phyloP scores from a whole-genome alignment of 2,888 invertebrate genomes.

The Drosophila pegasa region DNA sequence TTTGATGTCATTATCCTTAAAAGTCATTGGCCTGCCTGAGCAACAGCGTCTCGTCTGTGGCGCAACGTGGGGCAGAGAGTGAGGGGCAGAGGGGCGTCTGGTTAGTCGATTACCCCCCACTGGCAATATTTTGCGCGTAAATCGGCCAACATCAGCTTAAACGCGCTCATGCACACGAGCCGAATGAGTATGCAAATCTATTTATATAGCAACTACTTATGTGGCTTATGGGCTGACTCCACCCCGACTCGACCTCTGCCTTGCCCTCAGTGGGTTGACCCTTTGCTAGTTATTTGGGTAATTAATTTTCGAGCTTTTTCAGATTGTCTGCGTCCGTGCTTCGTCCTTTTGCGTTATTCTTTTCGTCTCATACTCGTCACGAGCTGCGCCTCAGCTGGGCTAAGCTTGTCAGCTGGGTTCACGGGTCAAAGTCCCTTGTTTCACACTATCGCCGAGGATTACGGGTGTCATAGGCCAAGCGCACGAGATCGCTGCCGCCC shows the following conservation, averaged over 20 bases:
- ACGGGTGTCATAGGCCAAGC: constrained; percentile 48
- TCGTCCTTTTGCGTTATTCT: constrained; percentile 14
- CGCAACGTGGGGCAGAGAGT: not conserved
- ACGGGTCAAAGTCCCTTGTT: constrained; percentile 38
- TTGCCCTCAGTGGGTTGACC: constrained; percentile 1
- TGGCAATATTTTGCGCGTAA: constrained; percentile 17
- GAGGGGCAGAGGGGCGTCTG: constrained; percentile 6
- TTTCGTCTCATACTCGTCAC: constrained; percentile 13
- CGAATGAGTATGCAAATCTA: constrained; percentile 67
- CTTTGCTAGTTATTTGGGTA: constrained; percentile 58
- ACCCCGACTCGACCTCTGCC: not conserved
- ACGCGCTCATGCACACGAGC: constrained; percentile 20
- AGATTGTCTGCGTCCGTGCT: constrained; percentile 47
- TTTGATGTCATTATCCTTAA: constrained; percentile 75
- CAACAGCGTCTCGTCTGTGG: constrained; percentile 4
- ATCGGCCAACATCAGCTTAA: constrained; percentile 34
- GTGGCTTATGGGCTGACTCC: constrained; percentile 49
- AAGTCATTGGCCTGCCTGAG: constrained; percentile 68
- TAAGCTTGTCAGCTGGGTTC: constrained; percentile 45
- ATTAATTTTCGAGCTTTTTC: constrained; percentile 63
- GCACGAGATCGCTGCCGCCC: not conserved
- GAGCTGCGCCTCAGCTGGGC: constrained; percentile 46
- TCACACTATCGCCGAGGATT: constrained; percentile 54
- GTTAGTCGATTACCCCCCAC: constrained; percentile 6
- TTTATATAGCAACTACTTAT: constrained; percentile 69